These are phyloP conservation scores for Betta splendens DNA, from an alignment of 2,797 vertebrate genomes.

Conservation along the genomic window DNA sequence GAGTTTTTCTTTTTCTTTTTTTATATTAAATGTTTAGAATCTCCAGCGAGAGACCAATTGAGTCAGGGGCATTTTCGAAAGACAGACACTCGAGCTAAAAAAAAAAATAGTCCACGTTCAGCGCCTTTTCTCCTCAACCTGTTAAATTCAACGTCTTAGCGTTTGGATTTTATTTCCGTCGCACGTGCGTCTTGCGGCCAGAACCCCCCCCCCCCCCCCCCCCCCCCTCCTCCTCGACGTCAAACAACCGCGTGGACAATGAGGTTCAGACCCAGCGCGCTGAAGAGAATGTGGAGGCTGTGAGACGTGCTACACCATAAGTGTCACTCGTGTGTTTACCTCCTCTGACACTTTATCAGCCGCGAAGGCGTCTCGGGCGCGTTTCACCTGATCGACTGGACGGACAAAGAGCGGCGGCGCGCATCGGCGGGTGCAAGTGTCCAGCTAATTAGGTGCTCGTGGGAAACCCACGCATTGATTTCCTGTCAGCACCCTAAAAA, in stretches of 20 bases:
- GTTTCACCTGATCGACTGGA: constrained; percentile 80
- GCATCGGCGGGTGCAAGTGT: constrained; percentile 84
- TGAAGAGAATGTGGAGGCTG: constrained; percentile 60
- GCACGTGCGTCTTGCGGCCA: constrained; percentile 26
- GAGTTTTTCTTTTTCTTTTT: constrained; percentile 56
- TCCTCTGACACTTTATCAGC: constrained; percentile 78
- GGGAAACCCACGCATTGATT: constrained; percentile 87
- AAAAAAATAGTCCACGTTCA: constrained; percentile 55
- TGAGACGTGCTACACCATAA: constrained; percentile 57
- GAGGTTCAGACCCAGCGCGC: constrained; percentile 64
- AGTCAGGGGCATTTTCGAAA: constrained; percentile 64
- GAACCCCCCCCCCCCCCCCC: no score
- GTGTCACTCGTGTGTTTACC: constrained; percentile 75
- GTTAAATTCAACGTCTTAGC: constrained; percentile 21
- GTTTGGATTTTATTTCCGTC: constrained; percentile 4
- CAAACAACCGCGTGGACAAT: constrained; percentile 35
- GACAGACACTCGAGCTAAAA: constrained; percentile 65
- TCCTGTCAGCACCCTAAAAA: constrained; percentile 78
- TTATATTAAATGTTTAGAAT: constrained; percentile 70
- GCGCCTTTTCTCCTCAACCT: constrained; percentile 65
- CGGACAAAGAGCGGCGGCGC: constrained; percentile 79
- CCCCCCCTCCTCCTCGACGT: constrained; percentile 26
- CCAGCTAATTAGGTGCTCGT: constrained; percentile 86
- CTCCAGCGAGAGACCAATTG: constrained; percentile 73
- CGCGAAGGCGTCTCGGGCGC: constrained; percentile 69